These are phyloP conservation scores for Notothenia coriiceps DNA, from an alignment of 2,113 vertebrate species.

Conservation along the genomic window DNA sequence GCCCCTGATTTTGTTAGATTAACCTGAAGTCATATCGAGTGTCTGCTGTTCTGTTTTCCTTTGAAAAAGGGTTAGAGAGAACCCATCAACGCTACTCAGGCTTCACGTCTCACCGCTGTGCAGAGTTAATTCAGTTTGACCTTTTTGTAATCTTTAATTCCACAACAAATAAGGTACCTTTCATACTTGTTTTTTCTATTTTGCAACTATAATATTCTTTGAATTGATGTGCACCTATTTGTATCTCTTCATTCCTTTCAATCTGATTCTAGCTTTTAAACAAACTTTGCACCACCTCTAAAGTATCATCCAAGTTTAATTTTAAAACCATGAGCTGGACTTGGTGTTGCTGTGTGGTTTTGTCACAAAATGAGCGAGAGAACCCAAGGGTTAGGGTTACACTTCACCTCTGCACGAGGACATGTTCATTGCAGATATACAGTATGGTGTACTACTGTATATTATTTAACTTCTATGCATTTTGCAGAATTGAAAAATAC, in stretches of 20 bases:
- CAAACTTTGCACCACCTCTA: not conserved
- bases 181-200: not conserved
- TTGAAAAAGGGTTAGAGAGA: too few relatives aligned
- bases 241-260: not conserved
- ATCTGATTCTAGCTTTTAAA: not conserved
- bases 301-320: not conserved
- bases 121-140: too few relatives aligned
- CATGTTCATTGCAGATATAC: conserved; percentile 49
- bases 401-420: conserved; percentile 29
- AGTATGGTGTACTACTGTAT: conserved; percentile 60
- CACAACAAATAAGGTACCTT: too few relatives aligned
- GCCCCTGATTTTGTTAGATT: not conserved
- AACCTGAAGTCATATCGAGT: too few relatives aligned
- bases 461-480: conserved; percentile 65
- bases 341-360: not conserved
- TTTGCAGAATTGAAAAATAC: conserved; percentile 48
- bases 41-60: too few relatives aligned
- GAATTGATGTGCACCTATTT: not conserved
- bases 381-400: conserved; percentile 4
- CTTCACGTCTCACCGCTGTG: too few relatives aligned
- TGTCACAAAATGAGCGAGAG: not conserved
- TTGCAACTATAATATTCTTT: not conserved
- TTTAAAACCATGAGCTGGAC: not conserved
- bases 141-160: too few relatives aligned
- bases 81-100: not conserved